Base-by-base conservation (phyloP, 92 coral and sea anemone genomes). In the Epizoanthus scotinus region DNA sequence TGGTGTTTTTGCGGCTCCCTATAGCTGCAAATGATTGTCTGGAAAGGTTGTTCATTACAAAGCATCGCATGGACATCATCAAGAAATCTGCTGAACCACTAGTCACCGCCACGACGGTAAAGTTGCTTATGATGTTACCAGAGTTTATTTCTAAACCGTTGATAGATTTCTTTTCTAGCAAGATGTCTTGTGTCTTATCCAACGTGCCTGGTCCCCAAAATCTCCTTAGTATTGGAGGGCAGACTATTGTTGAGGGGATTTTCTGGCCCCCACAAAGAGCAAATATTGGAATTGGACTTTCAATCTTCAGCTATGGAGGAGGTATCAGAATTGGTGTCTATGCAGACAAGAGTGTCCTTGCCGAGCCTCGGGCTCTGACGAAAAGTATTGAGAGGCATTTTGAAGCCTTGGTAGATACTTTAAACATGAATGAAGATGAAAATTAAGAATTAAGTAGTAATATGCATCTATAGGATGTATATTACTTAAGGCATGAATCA, bases 151-250 rank as follows among this genome's bases (percentile, higher is more conserved):
- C 99, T 12, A 84, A 78, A 58, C 84, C 91, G 24, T 56, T 96
- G 68, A 75, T 96, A 1, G 96, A 96, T 63, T 89, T 91, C 78
- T 93, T 89, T 78, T 79, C 93, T 31, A 47, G 83, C 8, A 96
- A 96, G 71, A 87, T 89, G 96, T 91, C 99, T 0, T 91, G 98
- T 70, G 99, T 96, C 28, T 71, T 96, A 31, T 93, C 98, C 57
- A 96, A 96, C n/a, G 93, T 96, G 24, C 98, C 99, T 18, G 99
- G 99, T 9, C 99, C 99, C 20, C 90, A 87, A 36, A 85, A 93
- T 53, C 52, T 84, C 40, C 84, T 96, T 31, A 84, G 86, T 40
- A 84, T 93, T 34, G 99, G 99, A 0, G 98, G 96, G 47, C 94
- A 96, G 53, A 84, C 66, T 56, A 77, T 94, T 18, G 60, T 80